phyloP scores from a whole-genome alignment of 1,140 invertebrate genomes.

The Berghia stephanieae region DNA sequence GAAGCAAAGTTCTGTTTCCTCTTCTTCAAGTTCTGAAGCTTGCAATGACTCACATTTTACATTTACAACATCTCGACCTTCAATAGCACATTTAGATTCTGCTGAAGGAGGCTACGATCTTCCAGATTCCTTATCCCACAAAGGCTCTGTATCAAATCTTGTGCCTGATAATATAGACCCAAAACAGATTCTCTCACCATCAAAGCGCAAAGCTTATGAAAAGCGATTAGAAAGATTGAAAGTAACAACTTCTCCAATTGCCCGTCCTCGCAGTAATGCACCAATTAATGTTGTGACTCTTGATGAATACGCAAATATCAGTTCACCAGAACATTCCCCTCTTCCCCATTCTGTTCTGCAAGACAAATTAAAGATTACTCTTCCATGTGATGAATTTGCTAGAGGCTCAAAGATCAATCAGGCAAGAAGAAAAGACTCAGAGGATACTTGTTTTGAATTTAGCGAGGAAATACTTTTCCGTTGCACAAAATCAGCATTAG shows the following conservation, averaged over 20 bases:
- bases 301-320: constrained; percentile 74
- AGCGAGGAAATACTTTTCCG: constrained; percentile 59
- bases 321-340: constrained; percentile 55
- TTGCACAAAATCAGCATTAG: constrained; percentile 54
- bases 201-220: constrained; percentile 59
- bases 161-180: constrained; percentile 41
- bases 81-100: constrained; percentile 29
- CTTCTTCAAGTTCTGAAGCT: constrained; percentile 41
- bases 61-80: constrained; percentile 23
- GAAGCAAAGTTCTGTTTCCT: constrained; percentile 27
- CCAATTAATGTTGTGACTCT: constrained; percentile 80
- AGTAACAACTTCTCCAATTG: constrained; percentile 83
- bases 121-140: neutral
- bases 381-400: constrained; percentile 55
- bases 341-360: constrained; percentile 31
- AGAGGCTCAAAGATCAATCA: constrained; percentile 44
- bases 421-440: constrained; percentile 28
- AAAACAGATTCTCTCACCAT: constrained; percentile 42
- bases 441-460: constrained; percentile 50
- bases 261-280: constrained; percentile 85
- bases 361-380: constrained; percentile 61
- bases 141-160: constrained; percentile 29
- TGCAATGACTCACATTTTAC: constrained; percentile 35
- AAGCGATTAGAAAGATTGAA: constrained; percentile 67
- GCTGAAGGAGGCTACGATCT: neutral